Percentiles rank a stretch among this genome's conserved stretches.
phyloP scores from a whole-genome alignment of 2,888 invertebrate genomes.

The Azorinus chamasolen region DNA sequence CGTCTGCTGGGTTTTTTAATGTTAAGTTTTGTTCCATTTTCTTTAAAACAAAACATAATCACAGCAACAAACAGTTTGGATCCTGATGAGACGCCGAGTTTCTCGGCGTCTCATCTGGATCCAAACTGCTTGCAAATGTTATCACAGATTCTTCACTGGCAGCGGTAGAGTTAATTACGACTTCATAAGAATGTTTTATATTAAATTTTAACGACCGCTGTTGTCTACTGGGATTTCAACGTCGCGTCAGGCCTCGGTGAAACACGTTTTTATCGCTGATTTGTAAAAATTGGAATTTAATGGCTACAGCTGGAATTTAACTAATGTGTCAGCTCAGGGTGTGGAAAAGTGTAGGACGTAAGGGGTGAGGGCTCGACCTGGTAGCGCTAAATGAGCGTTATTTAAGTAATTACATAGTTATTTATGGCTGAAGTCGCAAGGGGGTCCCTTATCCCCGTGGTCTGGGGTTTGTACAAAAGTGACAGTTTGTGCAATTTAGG shows the following conservation, averaged over 20 bases:
- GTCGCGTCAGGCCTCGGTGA: background rate
- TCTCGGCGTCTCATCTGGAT: no score
- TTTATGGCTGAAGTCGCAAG: conserved; percentile 33
- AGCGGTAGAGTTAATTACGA: no score
- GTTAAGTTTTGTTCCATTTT: no score
- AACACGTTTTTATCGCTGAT: conserved; percentile 5
- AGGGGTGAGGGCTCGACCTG: conserved; percentile 1
- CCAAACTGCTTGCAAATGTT: no score
- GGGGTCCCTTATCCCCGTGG: conserved; percentile 25
- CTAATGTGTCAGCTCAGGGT: conserved; percentile 1
- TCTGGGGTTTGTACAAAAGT: conserved; percentile 40
- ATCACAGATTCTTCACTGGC: no score
- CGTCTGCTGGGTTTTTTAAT: no score
- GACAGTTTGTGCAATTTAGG: conserved; percentile 53
- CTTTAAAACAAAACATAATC: no score
- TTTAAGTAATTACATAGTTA: conserved; percentile 37
- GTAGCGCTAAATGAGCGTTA: conserved; percentile 4
- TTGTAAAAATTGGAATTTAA: conserved; percentile 36
- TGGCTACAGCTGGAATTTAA: conserved; percentile 23
- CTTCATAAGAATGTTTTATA: no score
- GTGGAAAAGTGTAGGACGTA: background rate
- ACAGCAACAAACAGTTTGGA: no score
- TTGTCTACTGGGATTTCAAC: no score
- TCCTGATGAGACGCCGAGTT: no score
- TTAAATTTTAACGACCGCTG: no score